Percentiles rank a stretch among this genome's conserved stretches.
phyloP scores from a whole-genome alignment of 1,140 invertebrate genomes.

The Temnothorax curvispinosus region DNA sequence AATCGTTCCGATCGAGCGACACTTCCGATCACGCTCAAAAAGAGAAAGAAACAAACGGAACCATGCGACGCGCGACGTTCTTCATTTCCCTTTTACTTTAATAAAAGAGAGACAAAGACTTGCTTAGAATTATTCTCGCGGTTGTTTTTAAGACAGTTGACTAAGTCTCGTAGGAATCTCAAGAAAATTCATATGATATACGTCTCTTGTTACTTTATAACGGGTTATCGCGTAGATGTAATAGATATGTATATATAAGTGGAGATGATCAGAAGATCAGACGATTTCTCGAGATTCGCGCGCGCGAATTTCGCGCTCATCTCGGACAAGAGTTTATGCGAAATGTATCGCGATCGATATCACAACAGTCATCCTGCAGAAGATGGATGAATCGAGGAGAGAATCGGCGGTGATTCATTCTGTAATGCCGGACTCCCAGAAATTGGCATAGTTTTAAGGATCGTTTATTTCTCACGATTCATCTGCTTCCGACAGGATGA shows the following conservation, averaged over 20 bases:
- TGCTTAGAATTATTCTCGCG: constrained; percentile 53
- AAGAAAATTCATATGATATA: constrained; percentile 14
- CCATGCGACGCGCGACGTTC: constrained; percentile 13
- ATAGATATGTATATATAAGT: constrained; percentile 41
- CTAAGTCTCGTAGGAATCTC: constrained; percentile 29
- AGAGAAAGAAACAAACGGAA: constrained; percentile 3
- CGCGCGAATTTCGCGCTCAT: background rate
- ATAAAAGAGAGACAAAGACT: constrained; percentile 52
- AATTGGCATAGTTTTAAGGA: background rate
- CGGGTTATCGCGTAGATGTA: constrained; percentile 31
- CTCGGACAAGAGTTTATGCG: background rate
- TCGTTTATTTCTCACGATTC: constrained; percentile 1
- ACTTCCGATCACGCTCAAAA: background rate
- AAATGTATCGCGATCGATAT: constrained; percentile 8
- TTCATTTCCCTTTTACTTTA: background rate
- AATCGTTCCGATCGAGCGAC: background rate
- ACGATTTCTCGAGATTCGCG: constrained; percentile 5
- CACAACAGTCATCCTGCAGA: background rate
- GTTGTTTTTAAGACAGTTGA: constrained; percentile 25
- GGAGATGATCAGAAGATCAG: background rate
- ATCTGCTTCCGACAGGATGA: background rate
- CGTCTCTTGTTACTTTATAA: constrained; percentile 37
- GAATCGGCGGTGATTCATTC: background rate
- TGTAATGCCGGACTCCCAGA: background rate
- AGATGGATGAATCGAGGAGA: background rate